Base-by-base conservation (phyloP, 2,888 invertebrate species). In the Amitus sp. region DNA sequence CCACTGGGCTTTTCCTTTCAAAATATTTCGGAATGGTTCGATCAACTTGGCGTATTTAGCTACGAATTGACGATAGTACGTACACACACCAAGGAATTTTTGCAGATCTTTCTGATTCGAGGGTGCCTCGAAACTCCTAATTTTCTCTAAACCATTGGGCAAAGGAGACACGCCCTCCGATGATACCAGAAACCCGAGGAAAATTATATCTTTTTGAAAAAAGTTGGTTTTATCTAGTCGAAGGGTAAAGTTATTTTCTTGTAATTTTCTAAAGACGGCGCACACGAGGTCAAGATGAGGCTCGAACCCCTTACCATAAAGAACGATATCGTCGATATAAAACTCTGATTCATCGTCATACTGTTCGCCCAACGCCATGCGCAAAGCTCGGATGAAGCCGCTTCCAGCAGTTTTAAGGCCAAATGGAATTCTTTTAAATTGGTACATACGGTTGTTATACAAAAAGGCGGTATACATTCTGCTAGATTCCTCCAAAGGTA, bases 251-350 rank as follows among this genome's bases (percentile, higher is more conserved):
- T 47, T 65, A n/a, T 66, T 62, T 2, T 62, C 45, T 2, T 55
- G 20, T 17, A 71, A 54, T 15, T 51, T 49, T 2, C 15, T n/a
- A 15, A 74, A 68, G 0, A 75, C 39, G 0, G 37, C 23, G 23
- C 68, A 47, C 0, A 74, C 19, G 45, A 71, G 68, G 15, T 49
- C 9, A 0, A 71, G 9, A 48, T 73, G 73, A 12, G 68, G 49
- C 5, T 71, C 58, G 19, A 42, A 42, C 4, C n/a, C 2, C 9
- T 6, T 2, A 2, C 9, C 17, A 2, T 5, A 18, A 6, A 42
- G 7, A 5, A 45, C 5, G n/a, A 76, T 47, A 55, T 75, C 74
- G 53, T 76, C 74, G 6, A 76, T 59, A 47, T 76, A 75, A 37
- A 58, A 65, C 3, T 57, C 23, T 2, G 66, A 42, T 54, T 67